A percentile compares a stretch with the other conserved stretches of the same genome.
Evolutionary conservation across 2,888 invertebrate species (phyloP).

Genomic region (Saturnia pavonia): DNA sequence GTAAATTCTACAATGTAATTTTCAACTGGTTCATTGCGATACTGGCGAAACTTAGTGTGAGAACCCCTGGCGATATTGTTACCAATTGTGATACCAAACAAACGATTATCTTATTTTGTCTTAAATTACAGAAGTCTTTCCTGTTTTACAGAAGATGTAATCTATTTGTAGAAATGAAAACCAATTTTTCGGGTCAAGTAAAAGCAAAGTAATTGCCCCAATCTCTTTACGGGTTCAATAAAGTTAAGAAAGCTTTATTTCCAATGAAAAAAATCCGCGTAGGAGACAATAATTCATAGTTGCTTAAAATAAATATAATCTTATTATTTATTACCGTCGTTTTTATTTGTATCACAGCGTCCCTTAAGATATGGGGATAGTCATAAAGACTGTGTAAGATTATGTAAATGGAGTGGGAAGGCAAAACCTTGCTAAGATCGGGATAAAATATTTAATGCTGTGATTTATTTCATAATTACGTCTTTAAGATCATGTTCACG

Average conservation of each 20-base stretch:
- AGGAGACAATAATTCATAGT: background rate
- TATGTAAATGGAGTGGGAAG: too few relatives aligned
- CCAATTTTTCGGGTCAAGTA: background rate
- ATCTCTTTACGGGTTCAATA: background rate
- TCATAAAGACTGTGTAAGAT: too few relatives aligned
- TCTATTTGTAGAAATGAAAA: background rate
- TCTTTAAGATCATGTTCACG: too few relatives aligned
- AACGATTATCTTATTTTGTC: too few relatives aligned
- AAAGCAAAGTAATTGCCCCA: background rate
- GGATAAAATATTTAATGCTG: too few relatives aligned
- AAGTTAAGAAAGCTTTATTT: background rate
- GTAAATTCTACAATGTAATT: too few relatives aligned
- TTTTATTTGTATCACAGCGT: background rate
- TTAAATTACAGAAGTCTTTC: background rate
- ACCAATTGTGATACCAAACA: too few relatives aligned
- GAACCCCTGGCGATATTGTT: too few relatives aligned
- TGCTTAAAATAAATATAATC: slow-evolving; percentile 3
- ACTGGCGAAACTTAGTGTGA: too few relatives aligned
- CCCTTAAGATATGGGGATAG: background rate
- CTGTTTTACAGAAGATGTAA: background rate
- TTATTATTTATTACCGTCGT: background rate
- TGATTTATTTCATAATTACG: too few relatives aligned
- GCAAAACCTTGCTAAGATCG: too few relatives aligned
- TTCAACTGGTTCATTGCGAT: too few relatives aligned
- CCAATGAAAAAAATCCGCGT: background rate